Evolutionary conservation across 2,797 vertebrate species (phyloP), one percentile per base, ranked within the genome.

Genomic region (Simalia tracyae): DNA sequence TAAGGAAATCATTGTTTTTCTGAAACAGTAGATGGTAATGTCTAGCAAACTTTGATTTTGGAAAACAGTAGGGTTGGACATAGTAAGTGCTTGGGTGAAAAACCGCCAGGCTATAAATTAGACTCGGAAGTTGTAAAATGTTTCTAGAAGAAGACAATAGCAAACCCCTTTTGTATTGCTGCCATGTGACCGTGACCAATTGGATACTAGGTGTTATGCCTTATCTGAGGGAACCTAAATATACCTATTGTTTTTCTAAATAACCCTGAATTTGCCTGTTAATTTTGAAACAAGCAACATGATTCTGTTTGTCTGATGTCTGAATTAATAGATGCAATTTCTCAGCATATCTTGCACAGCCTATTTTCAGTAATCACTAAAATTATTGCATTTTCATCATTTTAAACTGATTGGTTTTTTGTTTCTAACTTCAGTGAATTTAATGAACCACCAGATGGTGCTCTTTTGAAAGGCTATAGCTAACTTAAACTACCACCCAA

Each of bases 371-470:
- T 89, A 76, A 76, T 72, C 54, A 76, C 14, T 50, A 59, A 84
- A 72, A 84, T 91, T 68, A 0, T 0, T 5, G 2, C 36, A 54
- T 4, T 59, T 46, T 60, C 36, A 60, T 19, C 66, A 2, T 0
- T 59, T 54, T 0, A 88, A 46, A 84, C n/a, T 87, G 61, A 7
- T 0, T 46, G 3, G 1, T 1, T 1, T 0, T 3, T 84, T 36
- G 64, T 88, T 54, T 8, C 9, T 56, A 2, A 92, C 24, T 95
- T 95, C 94, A 96, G 72, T 91, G 8, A 31, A 50, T 46, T 88
- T 22, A 14, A 0, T 0, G 0, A 56, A 2, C 96, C 96, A 96
- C 95, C 54, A 96, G 96, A 90, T 95, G 96, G 95, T 95, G 93
- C 96, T 92, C 92, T 26, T 59, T 0, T 0, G 89, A 91, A 95